Conservation (phyloP, 2,797 vertebrate species). For the Trachurus trachurus region DNA sequence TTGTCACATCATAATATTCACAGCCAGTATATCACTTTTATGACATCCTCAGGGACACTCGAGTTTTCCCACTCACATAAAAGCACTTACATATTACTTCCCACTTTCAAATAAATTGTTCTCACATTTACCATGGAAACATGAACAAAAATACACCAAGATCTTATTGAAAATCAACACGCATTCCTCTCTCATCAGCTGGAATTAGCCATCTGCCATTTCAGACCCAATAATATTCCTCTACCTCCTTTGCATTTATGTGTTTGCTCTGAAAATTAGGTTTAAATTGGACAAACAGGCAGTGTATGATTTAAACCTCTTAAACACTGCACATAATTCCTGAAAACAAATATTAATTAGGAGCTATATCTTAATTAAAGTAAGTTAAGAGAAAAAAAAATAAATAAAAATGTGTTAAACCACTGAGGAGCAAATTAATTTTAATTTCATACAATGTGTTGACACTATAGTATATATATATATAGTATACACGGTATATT, state of each 20-base stretch:
- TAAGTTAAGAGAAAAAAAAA: not conserved
- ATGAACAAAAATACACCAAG: slow-evolving; percentile 11
- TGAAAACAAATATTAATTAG: not conserved
- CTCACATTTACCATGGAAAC: not conserved
- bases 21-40: slow-evolving; percentile 33
- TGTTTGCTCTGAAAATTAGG: not conserved
- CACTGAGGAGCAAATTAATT: not conserved
- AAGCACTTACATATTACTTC: slow-evolving; percentile 17
- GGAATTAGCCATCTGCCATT: slow-evolving; percentile 12
- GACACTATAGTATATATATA: not conserved
- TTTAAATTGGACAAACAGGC: not conserved
- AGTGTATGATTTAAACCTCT: not conserved
- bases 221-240: not conserved
- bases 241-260: not conserved
- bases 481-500: too few species aligned
- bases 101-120: not conserved
- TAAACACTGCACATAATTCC: not conserved
- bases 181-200: not conserved
- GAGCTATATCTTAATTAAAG: not conserved
- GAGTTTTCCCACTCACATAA: not conserved
- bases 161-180: slow-evolving; percentile 13
- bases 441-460: not conserved
- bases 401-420: not conserved
- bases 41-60: slow-evolving; percentile 5
- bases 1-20: not conserved